Evolutionary conservation across 2,888 invertebrate species (phyloP), one percentile per base, ranked within the genome.

Genomic region (Pristionchus mayeri): DNA sequence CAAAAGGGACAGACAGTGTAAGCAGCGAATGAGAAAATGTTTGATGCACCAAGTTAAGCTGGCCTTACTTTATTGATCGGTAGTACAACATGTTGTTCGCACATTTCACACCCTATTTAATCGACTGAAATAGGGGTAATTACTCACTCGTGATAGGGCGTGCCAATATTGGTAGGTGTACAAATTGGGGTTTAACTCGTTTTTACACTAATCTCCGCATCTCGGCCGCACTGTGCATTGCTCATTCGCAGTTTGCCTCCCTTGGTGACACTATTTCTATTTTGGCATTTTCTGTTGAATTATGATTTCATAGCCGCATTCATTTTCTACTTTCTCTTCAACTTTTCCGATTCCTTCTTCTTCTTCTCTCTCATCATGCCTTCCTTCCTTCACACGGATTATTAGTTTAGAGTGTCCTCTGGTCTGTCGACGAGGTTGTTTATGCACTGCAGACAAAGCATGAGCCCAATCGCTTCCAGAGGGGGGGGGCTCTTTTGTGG

Each of bases 371-470:
- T n/a, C 30, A 24, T 60, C 30, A 24, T 30, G 60, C 60, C 30
- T 30, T 60, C 60, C 30, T 60, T 60, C 60, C 60, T 11, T 30
- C 60, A 27, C 30, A 3, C 11, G 30, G 30, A 60, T 60, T 60
- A 60, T 60, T 60, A 60, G 60, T 60, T 60, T 60, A 60, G 60
- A 24, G 54, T 54, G 54, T 54, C 54, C 54, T 54, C 54, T 54
- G 54, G 54, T 54, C 54, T 54, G 9, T 11, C 0, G 1, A 11
- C n/a, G 60, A 60, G 60, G 60, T 24, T 60, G 60, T 30, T 60
- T 60, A 30, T 24, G 60, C 27, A 30, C 27, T 27, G n/a, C 13
- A 60, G 60, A 54, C n/a, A 54, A 30, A 30, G 60, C 27, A 60
- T 30, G 60, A 30, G n/a, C 3, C 27, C 13, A n/a, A n/a, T 27